A percentile compares a stretch with the other conserved stretches of the same genome.
Conservation (phyloP, 2,797 vertebrate species). For the Eospalax fontanierii region DNA sequence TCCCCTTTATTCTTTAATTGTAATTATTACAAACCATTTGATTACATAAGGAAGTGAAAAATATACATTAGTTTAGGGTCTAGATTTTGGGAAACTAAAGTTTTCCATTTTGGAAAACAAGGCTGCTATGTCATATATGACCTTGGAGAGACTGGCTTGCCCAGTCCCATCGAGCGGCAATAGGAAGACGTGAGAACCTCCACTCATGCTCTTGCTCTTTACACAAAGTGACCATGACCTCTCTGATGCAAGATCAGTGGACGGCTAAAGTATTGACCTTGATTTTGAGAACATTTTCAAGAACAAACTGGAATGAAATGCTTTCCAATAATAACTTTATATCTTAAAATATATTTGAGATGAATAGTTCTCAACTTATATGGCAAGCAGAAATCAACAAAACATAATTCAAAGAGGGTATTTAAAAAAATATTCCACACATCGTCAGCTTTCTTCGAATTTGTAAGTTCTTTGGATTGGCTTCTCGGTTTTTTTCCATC, state of each 20-base stretch:
- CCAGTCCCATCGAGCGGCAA: background rate
- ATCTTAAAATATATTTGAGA: conserved; percentile 44
- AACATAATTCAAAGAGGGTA: background rate
- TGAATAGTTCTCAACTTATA: background rate
- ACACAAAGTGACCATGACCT: background rate
- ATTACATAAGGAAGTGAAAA: background rate
- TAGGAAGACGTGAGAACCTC: background rate
- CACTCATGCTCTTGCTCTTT: background rate
- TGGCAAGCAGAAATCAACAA: background rate
- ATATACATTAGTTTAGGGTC: background rate
- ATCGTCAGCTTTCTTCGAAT: background rate
- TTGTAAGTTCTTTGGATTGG: background rate
- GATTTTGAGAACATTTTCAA: background rate
- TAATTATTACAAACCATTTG: background rate
- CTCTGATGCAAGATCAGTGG: background rate
- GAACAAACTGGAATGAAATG: conserved; percentile 30
- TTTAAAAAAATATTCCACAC: background rate
- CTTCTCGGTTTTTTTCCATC: background rate
- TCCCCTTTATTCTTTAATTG: background rate
- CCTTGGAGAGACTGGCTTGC: background rate
- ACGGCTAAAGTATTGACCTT: background rate
- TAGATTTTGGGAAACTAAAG: background rate
- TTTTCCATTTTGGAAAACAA: background rate
- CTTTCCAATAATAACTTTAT: background rate
- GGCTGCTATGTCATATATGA: background rate